Base-by-base conservation (phyloP, 92 coral and sea anemone genomes). In the Epizoanthus fatuus region DNA sequence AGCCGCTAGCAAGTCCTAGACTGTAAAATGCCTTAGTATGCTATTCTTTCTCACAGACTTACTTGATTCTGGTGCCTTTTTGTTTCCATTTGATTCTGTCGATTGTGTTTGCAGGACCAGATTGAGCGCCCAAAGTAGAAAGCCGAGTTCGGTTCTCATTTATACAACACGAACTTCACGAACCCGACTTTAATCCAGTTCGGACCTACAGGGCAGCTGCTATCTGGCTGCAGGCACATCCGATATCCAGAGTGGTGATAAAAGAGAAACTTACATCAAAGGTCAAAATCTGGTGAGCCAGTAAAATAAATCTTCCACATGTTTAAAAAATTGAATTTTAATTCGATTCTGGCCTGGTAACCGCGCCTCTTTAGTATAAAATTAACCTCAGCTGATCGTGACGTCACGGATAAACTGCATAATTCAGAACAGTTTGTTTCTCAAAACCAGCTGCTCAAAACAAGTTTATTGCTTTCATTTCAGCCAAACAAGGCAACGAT, bases 301-400 rank as follows among this genome's bases (percentile, higher is more conserved):
- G 22, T 57, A 57, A 58, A 17, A 38, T 42, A 75, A 75, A 38
- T 19, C n/a, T 19, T 38, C 82, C 82, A 77, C 82, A 77, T 77
- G 82, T 77, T 77, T 39, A 32, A 40, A 32, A 40, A 62, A 77
- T 40, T 3, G 5, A 19, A 20, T 77, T 77, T 77, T 57, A 32
- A 35, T 59, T 40, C 81, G 69, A 76, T 42, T 38, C 44, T 20
- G 22, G 47, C 25, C 45, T 4, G 59, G 82, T 77, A 69, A 77
- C 82, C 70, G 82, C 57, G 69, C 51, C 53, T 32, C 14, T 4
- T 49, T 4, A 54, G 38, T 17, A 10, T 9, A 42, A 12, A 15
- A 15, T 77, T 44, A 1, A 9, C 69, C 82, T 77, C 82, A 77
- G 82, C 71, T 77, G 82, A 77, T 77, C 70, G 42, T 77, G 82